Percentiles rank a stretch among this genome's conserved stretches.
phyloP scores from a whole-genome alignment of 2,888 invertebrate genomes.

The Spisula solida region DNA sequence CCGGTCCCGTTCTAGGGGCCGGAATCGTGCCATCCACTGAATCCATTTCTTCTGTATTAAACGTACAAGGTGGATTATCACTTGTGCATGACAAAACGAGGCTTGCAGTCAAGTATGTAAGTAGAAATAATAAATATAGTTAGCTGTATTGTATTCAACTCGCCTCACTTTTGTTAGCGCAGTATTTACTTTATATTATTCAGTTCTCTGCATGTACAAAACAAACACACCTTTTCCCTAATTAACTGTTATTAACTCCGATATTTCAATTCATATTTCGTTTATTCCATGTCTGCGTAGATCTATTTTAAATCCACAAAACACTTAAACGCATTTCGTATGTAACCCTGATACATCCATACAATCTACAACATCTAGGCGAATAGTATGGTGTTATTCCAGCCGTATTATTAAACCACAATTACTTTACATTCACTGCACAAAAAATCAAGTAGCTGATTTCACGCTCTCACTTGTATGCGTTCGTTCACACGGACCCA shows the following conservation, averaged over 20 bases:
- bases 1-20: background rate
- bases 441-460: background rate
- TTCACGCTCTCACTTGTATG: background rate
- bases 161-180: background rate
- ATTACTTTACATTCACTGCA: background rate
- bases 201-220: background rate
- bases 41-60: conserved; percentile 16
- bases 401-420: background rate
- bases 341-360: background rate
- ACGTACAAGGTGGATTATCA: background rate
- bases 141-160: background rate
- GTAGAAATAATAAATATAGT: background rate
- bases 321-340: background rate
- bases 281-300: background rate
- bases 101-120: background rate
- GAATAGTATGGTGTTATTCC: background rate
- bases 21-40: background rate
- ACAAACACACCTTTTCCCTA: background rate
- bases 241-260: background rate
- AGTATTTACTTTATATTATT: background rate
- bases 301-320: background rate
- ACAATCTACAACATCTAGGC: background rate
- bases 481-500: background rate
- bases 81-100: background rate
- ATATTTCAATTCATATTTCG: background rate